Conservation (phyloP, 1,140 invertebrate species). For the Drosophila paulistorum region DNA sequence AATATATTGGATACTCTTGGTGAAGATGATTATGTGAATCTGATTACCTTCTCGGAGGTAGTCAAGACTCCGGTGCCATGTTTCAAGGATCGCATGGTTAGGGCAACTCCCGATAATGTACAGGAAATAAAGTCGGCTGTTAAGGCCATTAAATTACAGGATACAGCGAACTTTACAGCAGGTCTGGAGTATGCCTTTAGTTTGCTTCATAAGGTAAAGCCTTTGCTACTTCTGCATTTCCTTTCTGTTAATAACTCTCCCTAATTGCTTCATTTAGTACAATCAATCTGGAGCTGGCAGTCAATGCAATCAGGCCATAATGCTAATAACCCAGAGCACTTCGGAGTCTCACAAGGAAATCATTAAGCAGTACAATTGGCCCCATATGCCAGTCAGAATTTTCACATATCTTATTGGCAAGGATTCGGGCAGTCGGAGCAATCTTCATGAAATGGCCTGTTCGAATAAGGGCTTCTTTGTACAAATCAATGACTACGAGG, state of each 20-base stretch:
- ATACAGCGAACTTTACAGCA: conserved; percentile 96
- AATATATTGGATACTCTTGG: conserved; percentile 97
- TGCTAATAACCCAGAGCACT: conserved; percentile 97
- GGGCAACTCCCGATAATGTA: conserved; percentile 94
- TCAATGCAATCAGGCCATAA: conserved; percentile 99
- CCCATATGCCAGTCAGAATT: conserved; percentile 95
- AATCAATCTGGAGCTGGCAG: conserved; percentile 91
- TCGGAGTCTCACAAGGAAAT: conserved; percentile 85
- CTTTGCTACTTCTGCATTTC: conserved; percentile 37
- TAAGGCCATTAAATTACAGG: conserved; percentile 87
- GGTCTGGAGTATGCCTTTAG: conserved; percentile 96
- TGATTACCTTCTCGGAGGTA: conserved; percentile 92
- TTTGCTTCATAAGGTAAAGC: conserved; percentile 91
- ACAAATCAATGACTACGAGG: conserved; percentile 91
- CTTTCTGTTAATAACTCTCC: no score
- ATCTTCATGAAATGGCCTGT: conserved; percentile 97
- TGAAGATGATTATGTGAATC: conserved; percentile 98
- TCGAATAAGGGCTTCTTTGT: conserved; percentile 97
- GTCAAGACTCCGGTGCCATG: conserved; percentile 92
- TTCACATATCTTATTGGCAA: conserved; percentile 98
- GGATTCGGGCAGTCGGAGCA: conserved; percentile 92
- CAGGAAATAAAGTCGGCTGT: conserved; percentile 91
- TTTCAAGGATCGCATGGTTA: conserved; percentile 93
- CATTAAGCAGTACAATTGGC: conserved; percentile 94
- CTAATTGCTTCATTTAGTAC: conserved; percentile 84